phyloP scores from a whole-genome alignment of 2,888 invertebrate genomes.

The Meiosimyza decipiens region DNA sequence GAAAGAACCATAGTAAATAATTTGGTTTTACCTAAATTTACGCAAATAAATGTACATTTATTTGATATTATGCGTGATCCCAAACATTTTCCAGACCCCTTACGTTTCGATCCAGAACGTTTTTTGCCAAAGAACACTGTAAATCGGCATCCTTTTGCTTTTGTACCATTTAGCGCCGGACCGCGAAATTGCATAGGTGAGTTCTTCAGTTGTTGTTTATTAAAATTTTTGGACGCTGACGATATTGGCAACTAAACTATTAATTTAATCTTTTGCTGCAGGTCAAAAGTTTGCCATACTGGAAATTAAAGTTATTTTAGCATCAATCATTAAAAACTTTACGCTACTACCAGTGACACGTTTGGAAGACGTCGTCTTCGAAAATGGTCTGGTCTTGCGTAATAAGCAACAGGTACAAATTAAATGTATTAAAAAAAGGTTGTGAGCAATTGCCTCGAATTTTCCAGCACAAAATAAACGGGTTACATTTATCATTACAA shows the following conservation, averaged over 20 bases:
- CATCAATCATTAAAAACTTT: constrained; percentile 70
- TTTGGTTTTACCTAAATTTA: constrained; percentile 68
- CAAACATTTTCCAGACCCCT: constrained; percentile 73
- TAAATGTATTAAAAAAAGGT: constrained; percentile 44
- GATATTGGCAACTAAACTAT: no score
- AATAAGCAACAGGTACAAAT: constrained; percentile 64
- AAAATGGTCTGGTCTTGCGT: constrained; percentile 69
- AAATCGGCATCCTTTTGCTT: constrained; percentile 73
- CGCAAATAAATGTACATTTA: constrained; percentile 71
- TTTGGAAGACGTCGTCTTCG: constrained; percentile 65
- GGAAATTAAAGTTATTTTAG: constrained; percentile 73
- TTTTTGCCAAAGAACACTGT: constrained; percentile 73
- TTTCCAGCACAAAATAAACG: no score
- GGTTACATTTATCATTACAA: no score
- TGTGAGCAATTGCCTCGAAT: constrained; percentile 27
- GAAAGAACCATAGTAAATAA: constrained; percentile 55
- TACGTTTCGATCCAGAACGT: constrained; percentile 71
- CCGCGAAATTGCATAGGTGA: constrained; percentile 77
- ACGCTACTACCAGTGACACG: constrained; percentile 68
- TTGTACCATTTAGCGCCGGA: constrained; percentile 77
- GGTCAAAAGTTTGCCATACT: constrained; percentile 77
- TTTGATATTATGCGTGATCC: constrained; percentile 75
- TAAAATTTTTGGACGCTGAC: neutral
- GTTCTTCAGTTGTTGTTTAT: constrained; percentile 1
- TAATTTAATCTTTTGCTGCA: constrained; percentile 49